phyloP scores from a whole-genome alignment of 2,113 vertebrate genomes.

The Vireo altiloquus region DNA sequence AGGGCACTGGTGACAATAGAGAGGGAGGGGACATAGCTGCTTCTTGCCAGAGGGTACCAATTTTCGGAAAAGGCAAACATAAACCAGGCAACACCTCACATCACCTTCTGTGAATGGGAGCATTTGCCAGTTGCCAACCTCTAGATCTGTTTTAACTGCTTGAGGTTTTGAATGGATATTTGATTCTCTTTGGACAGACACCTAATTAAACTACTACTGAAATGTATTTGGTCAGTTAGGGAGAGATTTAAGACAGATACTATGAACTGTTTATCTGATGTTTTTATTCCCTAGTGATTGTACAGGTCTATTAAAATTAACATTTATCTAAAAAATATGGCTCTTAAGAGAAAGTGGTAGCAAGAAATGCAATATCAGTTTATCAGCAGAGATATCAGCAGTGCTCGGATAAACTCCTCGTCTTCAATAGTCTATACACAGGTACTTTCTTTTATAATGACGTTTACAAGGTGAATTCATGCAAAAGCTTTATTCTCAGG shows the following conservation, averaged over 20 bases:
- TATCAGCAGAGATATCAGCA: slow-evolving; percentile 24
- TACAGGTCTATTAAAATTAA: slow-evolving; percentile 30
- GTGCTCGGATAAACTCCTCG: slow-evolving; percentile 18
- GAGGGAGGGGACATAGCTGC: too few species aligned
- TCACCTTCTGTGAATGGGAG: too few species aligned
- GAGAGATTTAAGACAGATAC: background rate
- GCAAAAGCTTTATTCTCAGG: slow-evolving; percentile 5
- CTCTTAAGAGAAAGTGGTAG: slow-evolving; percentile 18
- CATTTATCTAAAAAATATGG: too few species aligned
- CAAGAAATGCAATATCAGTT: slow-evolving; percentile 20
- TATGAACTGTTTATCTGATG: slow-evolving; percentile 23
- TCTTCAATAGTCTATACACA: background rate
- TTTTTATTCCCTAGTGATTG: background rate
- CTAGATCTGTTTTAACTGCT: too few species aligned
- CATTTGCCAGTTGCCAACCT: too few species aligned
- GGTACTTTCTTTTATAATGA: background rate
- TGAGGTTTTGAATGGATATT: too few species aligned
- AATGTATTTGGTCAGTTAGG: slow-evolving; percentile 15
- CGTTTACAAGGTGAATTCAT: slow-evolving; percentile 47
- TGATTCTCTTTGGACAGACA: too few species aligned
- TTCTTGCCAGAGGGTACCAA: too few species aligned
- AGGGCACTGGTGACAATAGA: too few species aligned
- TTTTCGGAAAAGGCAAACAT: too few species aligned
- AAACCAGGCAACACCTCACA: too few species aligned
- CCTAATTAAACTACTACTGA: too few species aligned